Evolutionary conservation across 1,140 invertebrate genomes (phyloP).

Genomic region (Charaxes varanes): DNA sequence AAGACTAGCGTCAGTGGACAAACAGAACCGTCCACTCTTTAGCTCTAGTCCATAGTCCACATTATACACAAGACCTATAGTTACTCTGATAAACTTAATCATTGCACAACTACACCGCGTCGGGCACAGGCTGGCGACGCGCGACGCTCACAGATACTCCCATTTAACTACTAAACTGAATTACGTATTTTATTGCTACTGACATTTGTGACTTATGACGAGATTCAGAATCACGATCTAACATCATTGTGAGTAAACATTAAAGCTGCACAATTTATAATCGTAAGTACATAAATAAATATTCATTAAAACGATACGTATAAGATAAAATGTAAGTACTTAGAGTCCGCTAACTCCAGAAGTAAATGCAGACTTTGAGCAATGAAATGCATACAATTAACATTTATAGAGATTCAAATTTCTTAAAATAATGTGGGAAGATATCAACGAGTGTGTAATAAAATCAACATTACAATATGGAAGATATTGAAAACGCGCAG

Average conservation of each 20-base stretch:
- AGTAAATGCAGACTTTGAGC: conserved; percentile 62
- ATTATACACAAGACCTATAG: conserved; percentile 22
- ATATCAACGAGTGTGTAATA: conserved; percentile 63
- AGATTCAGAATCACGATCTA: conserved; percentile 73
- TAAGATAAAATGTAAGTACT: conserved; percentile 43
- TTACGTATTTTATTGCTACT: conserved; percentile 67
- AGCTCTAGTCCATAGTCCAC: conserved; percentile 7
- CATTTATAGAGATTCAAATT: conserved; percentile 45
- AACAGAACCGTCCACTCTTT: background rate
- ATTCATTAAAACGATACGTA: conserved; percentile 55
- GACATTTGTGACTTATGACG: conserved; percentile 73
- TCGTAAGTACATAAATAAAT: conserved; percentile 71
- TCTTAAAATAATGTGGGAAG: conserved; percentile 54
- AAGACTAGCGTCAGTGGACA: background rate
- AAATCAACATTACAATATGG: conserved; percentile 35
- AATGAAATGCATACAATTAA: conserved; percentile 55
- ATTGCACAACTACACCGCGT: conserved; percentile 49
- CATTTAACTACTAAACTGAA: conserved; percentile 46
- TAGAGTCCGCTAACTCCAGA: conserved; percentile 49
- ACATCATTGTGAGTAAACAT: conserved; percentile 71
- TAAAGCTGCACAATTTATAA: conserved; percentile 71
- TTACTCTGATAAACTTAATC: conserved; percentile 37
- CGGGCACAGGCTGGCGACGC: conserved; percentile 28
- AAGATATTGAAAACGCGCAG: conserved; percentile 39
- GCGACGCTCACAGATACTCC: conserved; percentile 32